Evolutionary conservation across 2,888 invertebrate species (phyloP), one percentile per base, ranked within the genome.

Genomic region (Philereme vetulata): DNA sequence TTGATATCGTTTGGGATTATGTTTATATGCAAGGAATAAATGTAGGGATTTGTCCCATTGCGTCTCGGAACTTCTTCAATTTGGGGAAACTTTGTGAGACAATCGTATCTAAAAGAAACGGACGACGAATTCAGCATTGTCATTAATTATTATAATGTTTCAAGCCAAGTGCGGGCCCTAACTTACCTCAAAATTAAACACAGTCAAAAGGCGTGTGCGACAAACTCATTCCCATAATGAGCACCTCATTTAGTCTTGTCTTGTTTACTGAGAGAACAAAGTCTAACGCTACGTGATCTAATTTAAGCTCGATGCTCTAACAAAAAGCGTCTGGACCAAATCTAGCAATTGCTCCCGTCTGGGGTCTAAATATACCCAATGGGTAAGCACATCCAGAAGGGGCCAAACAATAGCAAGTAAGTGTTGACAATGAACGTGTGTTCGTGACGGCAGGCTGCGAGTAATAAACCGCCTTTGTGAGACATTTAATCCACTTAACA

Each of bases 401-500:
- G 64, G 67, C 74, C 83, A 80, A 82, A 86, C 82, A 85, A 85
- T 78, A 67, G 75, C 72, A 65, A 74, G 72, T 70, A 72, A 69
- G 73, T 75, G 78, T 77, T 78, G 80, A 81, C 77, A 81, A 82
- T 77, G 77, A 74, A 66, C 76, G 71, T 77, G 70, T 82, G 78
- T 75, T 78, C 66, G 70, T 74, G 81, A 78, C 80, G 76, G 69
- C 65, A 71, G 71, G 80, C 76, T 77, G 74, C 74, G 72, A 75
- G 78, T 81, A 84, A 83, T 86, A 85, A 84, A 80, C 76, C 71
- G 79, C 81, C 77, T 81, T 88, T 88, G 87, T 88, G 69, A 80
- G 76, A 76, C 85, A 76, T 88, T 88, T 90, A 88, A 88, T 88
- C 85, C 86, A 88, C 84, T 88, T 86, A 87, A 81, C 80, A 82